Conservation (phyloP, 2,113 vertebrate genomes). For the Ctenomys sociabilis region DNA sequence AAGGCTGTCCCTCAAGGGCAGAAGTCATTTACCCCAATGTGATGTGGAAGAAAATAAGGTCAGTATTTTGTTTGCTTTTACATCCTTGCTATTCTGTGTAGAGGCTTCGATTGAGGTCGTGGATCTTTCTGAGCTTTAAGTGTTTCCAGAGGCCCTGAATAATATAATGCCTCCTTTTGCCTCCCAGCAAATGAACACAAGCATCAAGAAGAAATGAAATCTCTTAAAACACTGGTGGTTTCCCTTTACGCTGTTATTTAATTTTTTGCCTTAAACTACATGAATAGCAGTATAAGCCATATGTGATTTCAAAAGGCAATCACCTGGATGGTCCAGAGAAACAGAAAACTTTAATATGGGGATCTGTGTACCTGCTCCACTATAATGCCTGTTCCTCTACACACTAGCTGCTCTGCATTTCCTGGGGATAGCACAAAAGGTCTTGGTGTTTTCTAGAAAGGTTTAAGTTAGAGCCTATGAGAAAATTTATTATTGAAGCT, state of each 20-base stretch:
- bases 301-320: conserved; percentile 49
- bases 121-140: conserved; percentile 62
- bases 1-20: background rate
- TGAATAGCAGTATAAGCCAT: conserved; percentile 19
- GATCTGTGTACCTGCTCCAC: background rate
- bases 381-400: background rate
- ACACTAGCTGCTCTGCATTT: background rate
- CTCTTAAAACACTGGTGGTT: conserved; percentile 71
- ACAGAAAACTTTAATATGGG: background rate
- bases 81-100: background rate
- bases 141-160: conserved; percentile 66
- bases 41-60: conserved; percentile 24
- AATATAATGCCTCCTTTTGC: conserved; percentile 42
- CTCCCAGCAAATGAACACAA: conserved; percentile 46
- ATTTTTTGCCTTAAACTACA: conserved; percentile 42
- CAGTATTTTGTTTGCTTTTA: conserved; percentile 39
- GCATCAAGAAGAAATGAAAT: conserved; percentile 67
- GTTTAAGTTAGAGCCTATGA: conserved; percentile 7
- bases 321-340: conserved; percentile 31
- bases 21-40: background rate
- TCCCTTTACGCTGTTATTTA: conserved; percentile 64
- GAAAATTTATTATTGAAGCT: conserved; percentile 5
- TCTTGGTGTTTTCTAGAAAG: background rate
- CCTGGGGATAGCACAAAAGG: background rate
- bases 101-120: conserved; percentile 17